Conservation (phyloP, 2,888 invertebrate species). For the Apamea crenata region DNA sequence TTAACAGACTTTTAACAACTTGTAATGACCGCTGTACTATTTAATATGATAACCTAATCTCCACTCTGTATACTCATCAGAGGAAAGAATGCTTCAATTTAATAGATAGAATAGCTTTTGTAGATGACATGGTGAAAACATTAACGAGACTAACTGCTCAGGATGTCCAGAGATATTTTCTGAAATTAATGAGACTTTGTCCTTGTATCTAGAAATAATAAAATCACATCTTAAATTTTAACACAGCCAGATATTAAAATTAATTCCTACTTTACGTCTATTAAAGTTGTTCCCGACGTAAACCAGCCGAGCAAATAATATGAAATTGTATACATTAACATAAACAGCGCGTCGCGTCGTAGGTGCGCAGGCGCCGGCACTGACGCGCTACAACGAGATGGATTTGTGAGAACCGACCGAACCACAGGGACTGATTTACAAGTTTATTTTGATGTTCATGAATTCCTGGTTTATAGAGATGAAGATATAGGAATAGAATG, state of each 20-base stretch:
- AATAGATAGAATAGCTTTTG: neutral
- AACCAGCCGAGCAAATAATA: conserved; percentile 54
- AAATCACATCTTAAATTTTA: conserved; percentile 3
- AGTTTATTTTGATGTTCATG: neutral
- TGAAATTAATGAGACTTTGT: neutral
- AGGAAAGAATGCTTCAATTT: neutral
- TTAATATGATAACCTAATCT: no score
- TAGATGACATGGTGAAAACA: neutral
- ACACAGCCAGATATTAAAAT: conserved; percentile 29
- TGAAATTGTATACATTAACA: conserved; percentile 61
- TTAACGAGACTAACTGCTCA: neutral
- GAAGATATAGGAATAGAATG: neutral
- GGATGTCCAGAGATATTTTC: neutral
- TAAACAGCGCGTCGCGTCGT: conserved; percentile 58
- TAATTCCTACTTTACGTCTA: conserved; percentile 32
- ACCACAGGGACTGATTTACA: conserved; percentile 55
- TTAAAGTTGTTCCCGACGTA: conserved; percentile 36
- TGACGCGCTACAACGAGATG: conserved; percentile 56
- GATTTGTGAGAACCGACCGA: conserved; percentile 64
- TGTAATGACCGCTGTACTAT: no score
- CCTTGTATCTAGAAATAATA: neutral
- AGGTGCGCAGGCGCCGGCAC: conserved; percentile 64
- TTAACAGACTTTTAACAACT: no score
- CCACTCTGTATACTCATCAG: no score
- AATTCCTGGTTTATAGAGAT: neutral